Evolutionary conservation across 92 coral and sea anemone species (phyloP).

Genomic region (Palythoa grandiflora): DNA sequence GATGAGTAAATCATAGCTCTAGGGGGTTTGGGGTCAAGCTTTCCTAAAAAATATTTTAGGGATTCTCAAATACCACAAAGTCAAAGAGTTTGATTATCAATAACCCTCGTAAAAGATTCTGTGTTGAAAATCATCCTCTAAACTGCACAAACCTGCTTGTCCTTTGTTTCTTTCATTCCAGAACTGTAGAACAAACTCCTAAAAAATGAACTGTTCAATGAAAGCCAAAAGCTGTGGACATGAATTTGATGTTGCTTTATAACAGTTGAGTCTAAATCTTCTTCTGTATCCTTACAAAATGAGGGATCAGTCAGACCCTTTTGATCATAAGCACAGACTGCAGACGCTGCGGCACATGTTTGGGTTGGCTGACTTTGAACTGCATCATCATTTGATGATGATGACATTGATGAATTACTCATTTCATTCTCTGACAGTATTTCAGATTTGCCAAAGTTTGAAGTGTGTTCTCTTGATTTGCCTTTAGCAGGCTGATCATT

Average conservation of each 20-base stretch:
- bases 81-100: no score
- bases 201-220: conserved; percentile 87
- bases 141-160: conserved; percentile 66
- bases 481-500: not conserved
- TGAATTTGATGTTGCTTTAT: conserved; percentile 75
- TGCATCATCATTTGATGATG: not conserved
- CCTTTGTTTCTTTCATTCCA: conserved; percentile 89
- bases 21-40: no score
- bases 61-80: no score
- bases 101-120: no score
- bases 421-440: not conserved
- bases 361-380: not conserved
- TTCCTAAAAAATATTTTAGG: no score
- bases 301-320: not conserved
- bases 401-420: not conserved
- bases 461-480: conserved; percentile 40
- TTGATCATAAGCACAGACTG: not conserved
- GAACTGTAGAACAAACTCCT: conserved; percentile 87
- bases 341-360: not conserved
- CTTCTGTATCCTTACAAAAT: not conserved
- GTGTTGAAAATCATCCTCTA: no score
- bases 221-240: conserved; percentile 92
- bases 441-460: conserved; percentile 21
- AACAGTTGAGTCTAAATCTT: conserved; percentile 57
- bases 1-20: no score